phyloP scores from a whole-genome alignment of 2,797 vertebrate genomes.

The Hoplostethus atlanticus region DNA sequence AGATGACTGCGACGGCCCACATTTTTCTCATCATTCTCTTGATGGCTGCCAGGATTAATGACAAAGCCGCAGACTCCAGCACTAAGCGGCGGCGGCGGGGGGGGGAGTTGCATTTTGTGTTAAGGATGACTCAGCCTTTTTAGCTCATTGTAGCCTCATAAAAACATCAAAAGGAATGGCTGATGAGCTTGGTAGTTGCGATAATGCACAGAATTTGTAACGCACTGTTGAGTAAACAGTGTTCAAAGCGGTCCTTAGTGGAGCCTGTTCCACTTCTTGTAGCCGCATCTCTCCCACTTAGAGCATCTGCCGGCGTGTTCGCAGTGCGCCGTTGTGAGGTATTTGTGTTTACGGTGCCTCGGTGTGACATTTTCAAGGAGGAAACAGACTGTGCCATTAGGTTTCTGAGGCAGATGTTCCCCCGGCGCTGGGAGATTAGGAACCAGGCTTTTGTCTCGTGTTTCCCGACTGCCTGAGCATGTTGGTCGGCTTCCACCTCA shows the following conservation, averaged over 20 bases:
- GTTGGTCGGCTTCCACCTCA: slow-evolving; percentile 57
- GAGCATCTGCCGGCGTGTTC: not conserved
- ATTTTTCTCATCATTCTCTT: slow-evolving; percentile 60
- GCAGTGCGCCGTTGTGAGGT: slow-evolving; percentile 15
- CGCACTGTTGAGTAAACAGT: slow-evolving; percentile 39
- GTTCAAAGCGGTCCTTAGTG: slow-evolving; percentile 20
- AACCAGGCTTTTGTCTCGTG: slow-evolving; percentile 40
- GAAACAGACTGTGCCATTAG: slow-evolving; percentile 43
- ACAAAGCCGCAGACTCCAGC: slow-evolving; percentile 36
- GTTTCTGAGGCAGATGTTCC: slow-evolving; percentile 37
- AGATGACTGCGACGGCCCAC: slow-evolving; percentile 54
- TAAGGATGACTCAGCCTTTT: slow-evolving; percentile 64
- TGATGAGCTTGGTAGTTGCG: slow-evolving; percentile 31
- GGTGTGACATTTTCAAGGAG: slow-evolving; percentile 42
- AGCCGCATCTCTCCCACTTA: slow-evolving; percentile 15
- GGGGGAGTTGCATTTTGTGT: slow-evolving; percentile 38
- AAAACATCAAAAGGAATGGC: slow-evolving; percentile 51
- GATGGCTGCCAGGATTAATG: slow-evolving; percentile 55
- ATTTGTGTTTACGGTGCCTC: slow-evolving; percentile 33
- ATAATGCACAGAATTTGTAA: slow-evolving; percentile 49
- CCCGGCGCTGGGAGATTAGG: slow-evolving; percentile 25
- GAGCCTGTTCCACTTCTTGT: slow-evolving; percentile 17
- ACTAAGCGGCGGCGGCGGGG: slow-evolving; percentile 28
- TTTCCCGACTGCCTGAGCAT: slow-evolving; percentile 33
- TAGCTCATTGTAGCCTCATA: slow-evolving; percentile 58